Evolutionary conservation across 1,140 invertebrate species (phyloP), one percentile per base, ranked within the genome.

Genomic region (Neodiprion pinetum): DNA sequence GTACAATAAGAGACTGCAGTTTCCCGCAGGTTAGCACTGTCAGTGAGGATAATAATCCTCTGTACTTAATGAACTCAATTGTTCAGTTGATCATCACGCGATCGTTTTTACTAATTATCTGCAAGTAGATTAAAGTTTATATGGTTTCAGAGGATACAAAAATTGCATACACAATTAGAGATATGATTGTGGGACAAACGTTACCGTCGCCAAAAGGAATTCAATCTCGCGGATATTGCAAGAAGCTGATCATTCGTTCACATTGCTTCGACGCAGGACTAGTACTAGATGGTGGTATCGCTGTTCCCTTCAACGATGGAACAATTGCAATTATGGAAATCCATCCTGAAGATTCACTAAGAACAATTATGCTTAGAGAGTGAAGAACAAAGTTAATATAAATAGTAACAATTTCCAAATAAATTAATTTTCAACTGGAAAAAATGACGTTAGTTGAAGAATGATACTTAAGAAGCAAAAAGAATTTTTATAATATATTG

Each of bases 281-380:
- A 11, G 98, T 99, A 0, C 93, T 99, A n/a, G 98, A 99, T 88
- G 98, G 98, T 21, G 96, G 97, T 72, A 93, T 98, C 9, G 97
- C 96, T 0, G 97, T 97, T 83, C 92, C 93, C 0, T 99, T 99
- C 87, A 99, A 99, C 88, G 96, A 98, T 85, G 98, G 98, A 4
- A 94, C 97, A 0, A 91, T 94, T 78, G 97, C 96, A 0, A 84
- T 93, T 23, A 86, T 99, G 11, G 95, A 98, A 88, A 93, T 95
- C 47, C 87, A 93, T 78, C 93, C 95, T 1, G 94, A 97, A 83
- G 97, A 99, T 89, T 93, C 96, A 0, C 89, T 99, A 1, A 89
- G 93, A 84, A 98, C 97, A 14, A 93, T 99, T 11, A 88, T 90
- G 47, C 89, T 96, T 84, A 89, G 90, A 7, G 89, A 91, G 67